Evolutionary conservation across 1,140 invertebrate genomes (phyloP).

Genomic region (Euwallacea fornicatus): DNA sequence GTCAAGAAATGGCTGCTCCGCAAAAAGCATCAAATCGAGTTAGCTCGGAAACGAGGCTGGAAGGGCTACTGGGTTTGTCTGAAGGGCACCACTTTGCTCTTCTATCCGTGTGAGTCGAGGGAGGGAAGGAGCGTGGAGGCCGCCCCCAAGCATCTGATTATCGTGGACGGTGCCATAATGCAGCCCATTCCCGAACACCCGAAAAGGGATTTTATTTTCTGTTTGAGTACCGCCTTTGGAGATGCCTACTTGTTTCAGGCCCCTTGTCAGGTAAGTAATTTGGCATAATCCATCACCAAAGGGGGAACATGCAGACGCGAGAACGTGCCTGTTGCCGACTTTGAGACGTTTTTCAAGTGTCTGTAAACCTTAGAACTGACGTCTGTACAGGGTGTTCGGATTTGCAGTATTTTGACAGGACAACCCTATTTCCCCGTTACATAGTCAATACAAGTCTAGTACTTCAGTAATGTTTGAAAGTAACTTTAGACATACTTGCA

Average conservation of each 20-base stretch:
- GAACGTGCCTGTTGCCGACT: too few species aligned
- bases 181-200: conserved; percentile 98
- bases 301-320: too few species aligned
- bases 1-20: conserved; percentile 98
- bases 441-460: too few species aligned
- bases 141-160: conserved; percentile 92
- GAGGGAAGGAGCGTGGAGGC: conserved; percentile 88
- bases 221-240: conserved; percentile 95
- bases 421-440: too few species aligned
- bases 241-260: conserved; percentile 98
- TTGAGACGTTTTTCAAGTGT: too few species aligned
- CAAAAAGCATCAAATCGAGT: conserved; percentile 95
- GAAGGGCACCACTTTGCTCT: conserved; percentile 94
- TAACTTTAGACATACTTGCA: too few species aligned
- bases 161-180: conserved; percentile 97
- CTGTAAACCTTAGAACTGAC: too few species aligned
- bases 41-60: conserved; percentile 94
- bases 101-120: conserved; percentile 94
- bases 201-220: conserved; percentile 96
- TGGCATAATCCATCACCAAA: too few species aligned
- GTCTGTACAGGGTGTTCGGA: too few species aligned
- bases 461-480: too few species aligned
- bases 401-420: too few species aligned
- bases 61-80: conserved; percentile 98
- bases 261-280: conserved; percentile 64